Percentiles rank a stretch among this genome's conserved stretches.
Evolutionary conservation across 2,888 invertebrate species (phyloP).

Genomic region (Gastracanthus pulcherrimus): DNA sequence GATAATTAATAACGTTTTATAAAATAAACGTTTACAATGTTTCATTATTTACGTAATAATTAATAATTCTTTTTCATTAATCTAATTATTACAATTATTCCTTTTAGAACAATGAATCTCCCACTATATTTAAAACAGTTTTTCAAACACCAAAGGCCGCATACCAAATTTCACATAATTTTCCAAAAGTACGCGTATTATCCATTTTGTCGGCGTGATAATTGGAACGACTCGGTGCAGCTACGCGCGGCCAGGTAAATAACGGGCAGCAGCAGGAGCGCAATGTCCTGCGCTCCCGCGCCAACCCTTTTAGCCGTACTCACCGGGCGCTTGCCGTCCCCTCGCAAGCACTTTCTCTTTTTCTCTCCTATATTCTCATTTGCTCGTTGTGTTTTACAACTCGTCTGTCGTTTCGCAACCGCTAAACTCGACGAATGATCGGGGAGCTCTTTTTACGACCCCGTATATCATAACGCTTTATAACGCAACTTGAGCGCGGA

Average conservation of each 20-base stretch:
- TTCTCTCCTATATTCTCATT: constrained; percentile 73
- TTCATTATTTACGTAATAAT: too few species aligned
- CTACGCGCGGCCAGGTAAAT: not conserved
- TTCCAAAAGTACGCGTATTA: not conserved
- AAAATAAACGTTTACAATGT: too few species aligned
- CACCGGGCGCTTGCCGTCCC: too few species aligned
- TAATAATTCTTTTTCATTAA: too few species aligned
- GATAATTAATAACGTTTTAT: too few species aligned
- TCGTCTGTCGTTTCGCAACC: constrained; percentile 71
- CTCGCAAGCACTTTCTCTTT: constrained; percentile 62
- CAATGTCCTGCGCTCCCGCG: not conserved
- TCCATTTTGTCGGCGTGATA: not conserved
- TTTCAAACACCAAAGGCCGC: not conserved
- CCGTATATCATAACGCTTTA: constrained; percentile 69
- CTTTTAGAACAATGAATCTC: not conserved
- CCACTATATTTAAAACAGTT: not conserved
- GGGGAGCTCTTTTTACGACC: constrained; percentile 59
- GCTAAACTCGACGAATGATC: constrained; percentile 71
- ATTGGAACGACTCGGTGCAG: not conserved
- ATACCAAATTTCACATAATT: too few species aligned
- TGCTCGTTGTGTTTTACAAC: constrained; percentile 73
- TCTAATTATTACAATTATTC: too few species aligned
- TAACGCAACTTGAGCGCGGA: constrained; percentile 38
- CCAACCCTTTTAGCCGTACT: constrained; percentile 39
- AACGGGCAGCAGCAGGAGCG: not conserved